Evolutionary conservation across 2,797 vertebrate species (phyloP).

Genomic region (Pygocentrus nattereri): DNA sequence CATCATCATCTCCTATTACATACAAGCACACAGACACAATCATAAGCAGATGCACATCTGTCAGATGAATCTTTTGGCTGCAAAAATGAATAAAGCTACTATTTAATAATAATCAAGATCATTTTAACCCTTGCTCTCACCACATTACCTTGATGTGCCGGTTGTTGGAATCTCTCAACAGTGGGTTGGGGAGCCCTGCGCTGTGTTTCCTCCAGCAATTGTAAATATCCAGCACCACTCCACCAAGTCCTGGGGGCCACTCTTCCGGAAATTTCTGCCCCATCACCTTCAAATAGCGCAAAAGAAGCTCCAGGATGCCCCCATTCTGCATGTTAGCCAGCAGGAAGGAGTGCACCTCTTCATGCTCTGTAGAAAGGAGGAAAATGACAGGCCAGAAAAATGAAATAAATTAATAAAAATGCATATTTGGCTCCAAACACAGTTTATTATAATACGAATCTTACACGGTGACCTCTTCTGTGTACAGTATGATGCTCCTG

Average conservation of each 20-base stretch:
- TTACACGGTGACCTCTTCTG: no score
- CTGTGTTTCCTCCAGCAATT: slow-evolving; percentile 93
- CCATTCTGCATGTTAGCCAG: slow-evolving; percentile 89
- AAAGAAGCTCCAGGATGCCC: slow-evolving; percentile 93
- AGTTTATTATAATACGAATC: no score
- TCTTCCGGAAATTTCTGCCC: slow-evolving; percentile 88
- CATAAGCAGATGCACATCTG: neutral
- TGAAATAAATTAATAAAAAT: neutral
- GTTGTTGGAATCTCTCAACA: slow-evolving; percentile 90
- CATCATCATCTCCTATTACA: slow-evolving; percentile 90
- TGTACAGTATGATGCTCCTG: no score
- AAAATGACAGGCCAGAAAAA: neutral
- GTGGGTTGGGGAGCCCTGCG: slow-evolving; percentile 91
- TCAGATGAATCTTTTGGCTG: neutral
- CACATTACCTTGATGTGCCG: slow-evolving; percentile 86
- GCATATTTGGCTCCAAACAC: neutral
- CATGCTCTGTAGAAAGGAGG: slow-evolving; percentile 81
- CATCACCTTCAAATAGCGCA: slow-evolving; percentile 92
- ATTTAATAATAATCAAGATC: no score
- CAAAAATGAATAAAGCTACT: neutral
- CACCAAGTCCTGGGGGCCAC: slow-evolving; percentile 89
- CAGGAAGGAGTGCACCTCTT: slow-evolving; percentile 91
- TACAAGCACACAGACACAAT: slow-evolving; percentile 32
- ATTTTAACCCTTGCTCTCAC: neutral
- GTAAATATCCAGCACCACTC: slow-evolving; percentile 89